Base-by-base conservation (phyloP, 2,888 invertebrate species). In the Mythimna ferrago region DNA sequence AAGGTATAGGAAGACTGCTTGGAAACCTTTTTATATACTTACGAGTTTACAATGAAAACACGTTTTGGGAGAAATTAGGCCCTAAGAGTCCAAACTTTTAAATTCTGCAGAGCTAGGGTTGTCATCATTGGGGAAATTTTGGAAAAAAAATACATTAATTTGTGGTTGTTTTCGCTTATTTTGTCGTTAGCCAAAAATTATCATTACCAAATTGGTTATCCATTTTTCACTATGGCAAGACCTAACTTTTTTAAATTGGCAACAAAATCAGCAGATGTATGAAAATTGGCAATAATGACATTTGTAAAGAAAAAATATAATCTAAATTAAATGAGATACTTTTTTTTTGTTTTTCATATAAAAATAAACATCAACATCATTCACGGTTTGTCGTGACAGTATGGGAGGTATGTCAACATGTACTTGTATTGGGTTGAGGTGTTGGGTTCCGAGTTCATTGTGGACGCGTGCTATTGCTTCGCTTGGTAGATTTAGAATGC, bases 281-380 rank as follows among this genome's bases (percentile, higher is more conserved):
- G 10, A 26, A 76, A 32, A 71, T 63, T 71, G 71, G 54, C 53
- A 58, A 53, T 56, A 72, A 32, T 58, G 21, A 66, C 2, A 48
- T 32, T 21, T 68, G 21, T 76, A 21, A 41, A 21, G 38, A 58
- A 44, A 57, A 66, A 63, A 48, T 63, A 5, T 66, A 35, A 41
- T 73, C 53, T 54, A 73, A 78, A 82, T 82, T 81, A 78, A 82
- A 81, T 4, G 35, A 71, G 32, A 56, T 73, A 57, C 58, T 56
- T 66, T 89, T 89, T 90, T 90, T 89, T 89, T 91, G 87, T 88
- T 92, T 94, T 94, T 76, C 94, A 94, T 93, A 94, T 91, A 84
- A 88, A 89, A 88, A 86, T 83, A 90, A 87, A 84, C 90, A 86
- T 86, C 87, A 86, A 85, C 88, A 85, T 86, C 90, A 91, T 91